Conservation (phyloP, 1,140 invertebrate genomes). For the Camponotus pennsylvanicus region DNA sequence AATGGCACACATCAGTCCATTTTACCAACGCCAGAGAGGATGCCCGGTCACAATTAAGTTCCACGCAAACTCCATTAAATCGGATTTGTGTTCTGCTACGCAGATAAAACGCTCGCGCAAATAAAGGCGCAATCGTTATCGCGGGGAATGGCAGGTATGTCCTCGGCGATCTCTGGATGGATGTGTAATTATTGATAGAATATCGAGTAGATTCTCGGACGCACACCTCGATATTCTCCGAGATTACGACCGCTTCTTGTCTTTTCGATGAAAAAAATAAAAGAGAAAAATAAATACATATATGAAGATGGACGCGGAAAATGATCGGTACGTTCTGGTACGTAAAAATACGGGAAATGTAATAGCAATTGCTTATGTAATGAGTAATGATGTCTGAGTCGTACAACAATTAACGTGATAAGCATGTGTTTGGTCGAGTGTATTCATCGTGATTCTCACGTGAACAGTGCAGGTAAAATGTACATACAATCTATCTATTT, state of each 20-base stretch:
- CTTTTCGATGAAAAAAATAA: background rate
- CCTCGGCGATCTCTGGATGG: background rate
- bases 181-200: conserved; percentile 15
- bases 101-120: background rate
- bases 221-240: background rate
- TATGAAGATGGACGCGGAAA: background rate
- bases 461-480: conserved; percentile 34
- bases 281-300: background rate
- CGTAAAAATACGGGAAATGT: conserved; percentile 13
- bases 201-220: conserved; percentile 11
- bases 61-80: conserved; percentile 44
- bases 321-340: background rate
- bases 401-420: conserved; percentile 34
- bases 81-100: conserved; percentile 35
- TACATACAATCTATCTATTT: background rate
- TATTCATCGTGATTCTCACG: conserved; percentile 44
- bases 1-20: conserved; percentile 29
- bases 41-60: conserved; percentile 26
- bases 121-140: conserved; percentile 17
- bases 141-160: background rate
- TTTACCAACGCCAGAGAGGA: background rate
- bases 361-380: conserved; percentile 21
- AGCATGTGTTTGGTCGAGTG: conserved; percentile 20
- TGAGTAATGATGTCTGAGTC: background rate
- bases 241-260: background rate